These are phyloP conservation scores for Passerculus sandwichensis DNA, from an alignment of 2,797 vertebrate genomes.

Conservation along the genomic window DNA sequence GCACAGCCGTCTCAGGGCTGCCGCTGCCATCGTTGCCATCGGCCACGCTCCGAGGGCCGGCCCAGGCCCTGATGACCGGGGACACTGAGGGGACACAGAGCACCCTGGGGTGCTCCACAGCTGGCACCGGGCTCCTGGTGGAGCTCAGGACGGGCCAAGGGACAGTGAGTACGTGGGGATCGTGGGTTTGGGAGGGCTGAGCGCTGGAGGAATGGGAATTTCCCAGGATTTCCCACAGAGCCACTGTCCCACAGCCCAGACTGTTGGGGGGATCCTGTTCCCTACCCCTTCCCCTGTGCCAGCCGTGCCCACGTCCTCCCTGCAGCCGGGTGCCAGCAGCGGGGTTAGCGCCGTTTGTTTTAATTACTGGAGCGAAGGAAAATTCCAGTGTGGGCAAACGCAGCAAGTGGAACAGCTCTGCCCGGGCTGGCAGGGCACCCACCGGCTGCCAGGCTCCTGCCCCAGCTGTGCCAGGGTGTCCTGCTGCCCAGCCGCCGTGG, in stretches of 20 bases:
- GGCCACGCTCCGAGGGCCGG: fast-evolving
- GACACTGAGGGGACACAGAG: fast-evolving
- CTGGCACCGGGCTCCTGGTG: fast-evolving
- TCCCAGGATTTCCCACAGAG: background rate
- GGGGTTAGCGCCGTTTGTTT: background rate
- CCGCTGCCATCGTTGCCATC: fast-evolving
- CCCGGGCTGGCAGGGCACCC: background rate
- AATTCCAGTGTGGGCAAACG: background rate
- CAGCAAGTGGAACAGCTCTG: background rate
- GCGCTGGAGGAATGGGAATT: background rate
- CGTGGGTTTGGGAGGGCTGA: background rate
- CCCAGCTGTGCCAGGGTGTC: background rate
- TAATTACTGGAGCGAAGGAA: constrained; percentile 43
- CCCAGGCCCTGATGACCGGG: fast-evolving
- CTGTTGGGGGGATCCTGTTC: fast-evolving
- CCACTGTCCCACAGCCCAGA: fast-evolving
- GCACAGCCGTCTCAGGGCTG: background rate
- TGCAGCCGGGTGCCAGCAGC: background rate
- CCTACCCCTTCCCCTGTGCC: background rate
- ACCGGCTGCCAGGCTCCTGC: background rate
- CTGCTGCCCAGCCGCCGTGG: fast-evolving
- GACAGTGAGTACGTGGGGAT: fast-evolving
- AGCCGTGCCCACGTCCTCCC: fast-evolving
- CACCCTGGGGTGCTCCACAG: fast-evolving
- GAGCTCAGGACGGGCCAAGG: background rate